These are phyloP conservation scores for Lacerta bilineata DNA, from an alignment of 2,797 vertebrate species.

Conservation along the genomic window DNA sequence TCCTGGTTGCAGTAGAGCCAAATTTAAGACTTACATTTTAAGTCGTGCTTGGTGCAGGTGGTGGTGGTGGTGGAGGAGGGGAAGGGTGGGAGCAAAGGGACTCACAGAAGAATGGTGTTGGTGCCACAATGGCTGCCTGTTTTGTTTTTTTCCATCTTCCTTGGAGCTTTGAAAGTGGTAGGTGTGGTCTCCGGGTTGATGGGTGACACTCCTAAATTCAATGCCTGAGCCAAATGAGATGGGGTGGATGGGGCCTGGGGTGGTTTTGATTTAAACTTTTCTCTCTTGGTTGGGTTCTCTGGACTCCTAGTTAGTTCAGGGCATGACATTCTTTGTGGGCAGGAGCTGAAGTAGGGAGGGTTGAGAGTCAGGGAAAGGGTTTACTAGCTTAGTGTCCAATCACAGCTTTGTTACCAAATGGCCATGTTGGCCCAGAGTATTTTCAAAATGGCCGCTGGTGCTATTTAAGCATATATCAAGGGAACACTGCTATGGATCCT, in stretches of 20 bases:
- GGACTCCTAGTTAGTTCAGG: not conserved
- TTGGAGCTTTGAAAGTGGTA: slow-evolving; percentile 7
- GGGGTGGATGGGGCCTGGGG: slow-evolving; percentile 27
- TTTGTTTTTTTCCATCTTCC: not conserved
- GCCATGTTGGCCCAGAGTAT: slow-evolving; percentile 26
- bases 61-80: not conserved
- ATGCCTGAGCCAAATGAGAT: slow-evolving; percentile 32
- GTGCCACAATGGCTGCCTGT: not conserved
- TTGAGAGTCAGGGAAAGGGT: slow-evolving; percentile 18
- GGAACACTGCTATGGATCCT: not conserved
- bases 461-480: fast-evolving
- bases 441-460: slow-evolving; percentile 26
- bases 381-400: not conserved
- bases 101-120: not conserved
- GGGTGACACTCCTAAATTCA: slow-evolving; percentile 14
- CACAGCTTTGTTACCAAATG: slow-evolving; percentile 27
- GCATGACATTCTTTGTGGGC: slow-evolving; percentile 32
- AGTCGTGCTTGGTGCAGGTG: not conserved
- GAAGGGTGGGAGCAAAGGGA: not conserved
- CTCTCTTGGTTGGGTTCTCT: slow-evolving; percentile 20
- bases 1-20: slow-evolving; percentile 1
- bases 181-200: not conserved
- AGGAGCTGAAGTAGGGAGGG: slow-evolving; percentile 5
- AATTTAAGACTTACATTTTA: not conserved
- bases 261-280: slow-evolving; percentile 1